phyloP scores from a whole-genome alignment of 2,797 vertebrate genomes.

The Benthosema pterotum region DNA sequence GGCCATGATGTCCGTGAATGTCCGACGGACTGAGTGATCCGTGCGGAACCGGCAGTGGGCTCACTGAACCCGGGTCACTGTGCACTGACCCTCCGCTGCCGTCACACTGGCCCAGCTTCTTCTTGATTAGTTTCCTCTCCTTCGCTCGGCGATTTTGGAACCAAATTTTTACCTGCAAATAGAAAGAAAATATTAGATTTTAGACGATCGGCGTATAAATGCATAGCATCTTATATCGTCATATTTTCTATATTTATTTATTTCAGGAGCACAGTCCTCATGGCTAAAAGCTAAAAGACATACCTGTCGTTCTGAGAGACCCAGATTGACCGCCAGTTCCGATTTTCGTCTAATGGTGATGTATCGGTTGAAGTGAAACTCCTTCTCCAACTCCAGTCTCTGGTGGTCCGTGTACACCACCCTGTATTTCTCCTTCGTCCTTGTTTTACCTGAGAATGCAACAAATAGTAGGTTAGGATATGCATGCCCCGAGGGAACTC shows the following conservation, averaged over 20 bases:
- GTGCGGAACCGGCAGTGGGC: constrained; percentile 84
- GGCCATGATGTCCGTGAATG: constrained; percentile 76
- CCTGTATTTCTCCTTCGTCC: constrained; percentile 97
- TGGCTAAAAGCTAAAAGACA: background rate
- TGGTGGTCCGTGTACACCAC: constrained; percentile 96
- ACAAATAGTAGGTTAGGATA: background rate
- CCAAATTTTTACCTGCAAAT: constrained; percentile 93
- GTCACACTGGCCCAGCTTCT: constrained; percentile 92
- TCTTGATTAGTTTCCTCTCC: constrained; percentile 93
- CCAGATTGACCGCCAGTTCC: constrained; percentile 91
- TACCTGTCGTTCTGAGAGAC: constrained; percentile 97
- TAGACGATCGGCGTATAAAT: background rate
- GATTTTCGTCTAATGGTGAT: constrained; percentile 95
- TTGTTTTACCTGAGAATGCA: constrained; percentile 88
- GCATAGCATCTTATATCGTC: background rate
- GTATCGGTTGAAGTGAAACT: constrained; percentile 96
- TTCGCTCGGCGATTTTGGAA: constrained; percentile 95
- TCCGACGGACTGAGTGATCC: constrained; percentile 87
- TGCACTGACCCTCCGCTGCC: constrained; percentile 89
- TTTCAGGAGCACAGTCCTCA: too few species aligned
- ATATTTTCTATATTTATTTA: background rate
- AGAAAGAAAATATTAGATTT: constrained; percentile 2
- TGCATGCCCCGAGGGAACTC: too few species aligned
- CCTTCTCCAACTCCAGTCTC: constrained; percentile 94
- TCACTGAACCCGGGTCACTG: constrained; percentile 93